A percentile compares a stretch with the other conserved stretches of the same genome.
phyloP scores from a whole-genome alignment of 2,888 invertebrate genomes.

The Rutpela maculata region DNA sequence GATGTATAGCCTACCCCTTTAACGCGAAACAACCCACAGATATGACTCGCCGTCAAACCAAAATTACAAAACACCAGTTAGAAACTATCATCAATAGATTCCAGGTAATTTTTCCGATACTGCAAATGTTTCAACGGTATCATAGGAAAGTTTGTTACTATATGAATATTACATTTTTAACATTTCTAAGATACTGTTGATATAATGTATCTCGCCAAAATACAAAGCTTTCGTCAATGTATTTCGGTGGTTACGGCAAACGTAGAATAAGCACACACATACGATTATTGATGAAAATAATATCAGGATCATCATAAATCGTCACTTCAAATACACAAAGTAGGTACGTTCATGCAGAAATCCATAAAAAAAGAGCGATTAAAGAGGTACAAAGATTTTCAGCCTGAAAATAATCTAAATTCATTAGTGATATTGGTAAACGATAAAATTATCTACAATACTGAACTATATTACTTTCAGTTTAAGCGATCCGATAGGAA shows the following conservation, averaged over 20 bases:
- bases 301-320: neutral
- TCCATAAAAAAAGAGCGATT: neutral
- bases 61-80: constrained; percentile 96
- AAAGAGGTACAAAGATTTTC: neutral
- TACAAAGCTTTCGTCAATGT: neutral
- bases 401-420: neutral
- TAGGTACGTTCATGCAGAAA: constrained; percentile 16
- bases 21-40: constrained; percentile 99
- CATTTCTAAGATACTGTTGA: constrained; percentile 2
- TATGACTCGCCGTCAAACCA: constrained; percentile 96
- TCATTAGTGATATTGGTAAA: neutral
- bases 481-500: neutral
- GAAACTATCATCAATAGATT: constrained; percentile 96
- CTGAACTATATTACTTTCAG: neutral
- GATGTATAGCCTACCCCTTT: constrained; percentile 99
- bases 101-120: constrained; percentile 80
- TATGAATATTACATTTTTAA: neutral
- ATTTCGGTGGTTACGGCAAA: neutral
- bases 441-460: neutral
- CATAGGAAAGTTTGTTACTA: neutral
- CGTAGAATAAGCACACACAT: neutral
- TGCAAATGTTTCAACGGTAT: neutral
- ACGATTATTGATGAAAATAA: neutral
- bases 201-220: neutral
- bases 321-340: constrained; percentile 10